These are phyloP conservation scores for Geophilus truncorum DNA, from an alignment of 2,888 invertebrate genomes.

Conservation along the genomic window DNA sequence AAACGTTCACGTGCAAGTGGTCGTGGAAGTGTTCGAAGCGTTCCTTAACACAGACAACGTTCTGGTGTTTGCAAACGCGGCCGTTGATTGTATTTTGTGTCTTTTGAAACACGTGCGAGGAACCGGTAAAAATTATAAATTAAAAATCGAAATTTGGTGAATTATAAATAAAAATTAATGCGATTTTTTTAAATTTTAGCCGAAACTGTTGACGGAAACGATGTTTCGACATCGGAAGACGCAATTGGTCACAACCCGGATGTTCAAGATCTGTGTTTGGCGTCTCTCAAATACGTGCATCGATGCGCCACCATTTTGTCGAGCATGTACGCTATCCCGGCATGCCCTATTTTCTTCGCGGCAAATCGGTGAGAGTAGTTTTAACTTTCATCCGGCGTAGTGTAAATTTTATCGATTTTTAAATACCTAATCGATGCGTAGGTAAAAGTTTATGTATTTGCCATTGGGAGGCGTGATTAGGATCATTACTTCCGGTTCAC, in stretches of 20 bases:
- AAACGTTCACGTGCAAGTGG: constrained; percentile 46
- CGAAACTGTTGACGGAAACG: neutral
- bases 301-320: constrained; percentile 81
- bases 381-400: too few relatives aligned
- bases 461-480: too few relatives aligned
- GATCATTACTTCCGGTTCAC: too few relatives aligned
- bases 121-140: constrained; percentile 47
- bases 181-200: neutral
- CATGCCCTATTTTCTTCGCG: constrained; percentile 86
- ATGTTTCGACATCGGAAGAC: neutral
- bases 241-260: neutral
- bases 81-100: constrained; percentile 87
- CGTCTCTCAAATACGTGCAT: constrained; percentile 77
- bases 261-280: constrained; percentile 59
- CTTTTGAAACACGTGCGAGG: constrained; percentile 70
- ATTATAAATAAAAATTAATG: neutral
- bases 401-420: too few relatives aligned
- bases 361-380: constrained; percentile 62
- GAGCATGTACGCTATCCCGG: constrained; percentile 91
- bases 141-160: too few relatives aligned
- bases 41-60: constrained; percentile 91
- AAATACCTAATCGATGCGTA: too few relatives aligned
- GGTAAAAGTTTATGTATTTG: too few relatives aligned
- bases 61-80: constrained; percentile 87
- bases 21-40: constrained; percentile 81